These are phyloP conservation scores for Drosophila colorata DNA, from an alignment of 2,888 invertebrate species.

Conservation along the genomic window DNA sequence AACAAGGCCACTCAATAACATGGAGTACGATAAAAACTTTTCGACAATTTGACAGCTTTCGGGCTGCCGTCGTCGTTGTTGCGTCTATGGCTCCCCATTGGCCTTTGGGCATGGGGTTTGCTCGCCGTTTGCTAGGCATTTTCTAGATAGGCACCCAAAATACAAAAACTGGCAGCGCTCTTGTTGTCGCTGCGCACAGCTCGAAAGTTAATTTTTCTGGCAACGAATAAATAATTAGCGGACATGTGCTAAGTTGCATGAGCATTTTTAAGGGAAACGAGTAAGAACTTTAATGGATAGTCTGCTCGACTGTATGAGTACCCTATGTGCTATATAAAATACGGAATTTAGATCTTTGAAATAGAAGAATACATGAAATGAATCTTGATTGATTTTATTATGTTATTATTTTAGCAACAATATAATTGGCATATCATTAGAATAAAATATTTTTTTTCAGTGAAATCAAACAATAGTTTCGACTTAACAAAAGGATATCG, in stretches of 20 bases:
- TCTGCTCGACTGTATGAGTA: slow-evolving; percentile 18
- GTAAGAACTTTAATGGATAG: background rate
- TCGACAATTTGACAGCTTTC: slow-evolving; percentile 77
- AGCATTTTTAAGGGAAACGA: slow-evolving; percentile 59
- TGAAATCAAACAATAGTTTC: too few species aligned
- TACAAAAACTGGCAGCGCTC: slow-evolving; percentile 48
- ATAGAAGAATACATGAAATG: background rate
- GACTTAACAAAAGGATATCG: too few species aligned
- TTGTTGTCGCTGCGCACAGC: slow-evolving; percentile 61
- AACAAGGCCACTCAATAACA: slow-evolving; percentile 80
- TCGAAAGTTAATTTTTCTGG: slow-evolving; percentile 79
- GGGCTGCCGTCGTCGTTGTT: slow-evolving; percentile 45
- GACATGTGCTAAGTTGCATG: slow-evolving; percentile 72
- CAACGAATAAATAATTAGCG: slow-evolving; percentile 82
- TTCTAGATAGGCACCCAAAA: slow-evolving; percentile 46
- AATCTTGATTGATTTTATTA: too few species aligned
- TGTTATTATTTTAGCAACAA: too few species aligned
- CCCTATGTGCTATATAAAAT: slow-evolving; percentile 10
- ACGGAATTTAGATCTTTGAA: background rate
- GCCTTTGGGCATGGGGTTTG: slow-evolving; percentile 29
- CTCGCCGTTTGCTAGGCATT: slow-evolving; percentile 27
- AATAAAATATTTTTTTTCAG: too few species aligned
- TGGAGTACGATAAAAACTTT: slow-evolving; percentile 69
- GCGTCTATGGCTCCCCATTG: slow-evolving; percentile 41
- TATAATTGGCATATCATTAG: too few species aligned